Evolutionary conservation across 2,797 vertebrate genomes (phyloP).

Genomic region (Notolepis coatsorum): DNA sequence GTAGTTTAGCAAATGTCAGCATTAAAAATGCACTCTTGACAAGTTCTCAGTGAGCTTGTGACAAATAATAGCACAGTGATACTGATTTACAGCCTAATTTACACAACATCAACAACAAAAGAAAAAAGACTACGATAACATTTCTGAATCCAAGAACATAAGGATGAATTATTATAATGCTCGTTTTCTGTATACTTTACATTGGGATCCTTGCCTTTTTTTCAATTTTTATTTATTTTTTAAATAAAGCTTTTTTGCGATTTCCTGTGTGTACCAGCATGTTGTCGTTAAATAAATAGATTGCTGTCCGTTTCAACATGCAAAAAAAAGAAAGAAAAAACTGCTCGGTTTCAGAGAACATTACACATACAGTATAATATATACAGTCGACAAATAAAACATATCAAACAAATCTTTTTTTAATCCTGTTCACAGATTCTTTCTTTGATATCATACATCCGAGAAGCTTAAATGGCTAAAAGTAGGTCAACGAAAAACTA

Average conservation of each 20-base stretch:
- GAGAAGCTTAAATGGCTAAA: neutral
- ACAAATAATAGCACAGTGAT: constrained; percentile 65
- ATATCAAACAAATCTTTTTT: neutral
- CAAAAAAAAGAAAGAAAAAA: too few relatives aligned
- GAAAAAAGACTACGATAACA: constrained; percentile 50
- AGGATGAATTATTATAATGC: constrained; percentile 55
- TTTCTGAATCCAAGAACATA: constrained; percentile 37
- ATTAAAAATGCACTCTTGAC: constrained; percentile 49
- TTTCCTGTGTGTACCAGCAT: constrained; percentile 62
- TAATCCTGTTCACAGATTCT: constrained; percentile 16
- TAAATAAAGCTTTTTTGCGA: constrained; percentile 66
- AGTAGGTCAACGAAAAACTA: constrained; percentile 3
- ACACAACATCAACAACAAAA: constrained; percentile 34
- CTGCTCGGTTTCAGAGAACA: constrained; percentile 38
- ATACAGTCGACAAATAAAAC: constrained; percentile 27
- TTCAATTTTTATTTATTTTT: too few relatives aligned
- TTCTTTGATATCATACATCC: constrained; percentile 12
- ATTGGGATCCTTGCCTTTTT: constrained; percentile 35
- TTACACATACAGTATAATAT: constrained; percentile 27
- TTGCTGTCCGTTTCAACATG: constrained; percentile 65
- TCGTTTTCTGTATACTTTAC: constrained; percentile 42
- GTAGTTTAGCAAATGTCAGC: constrained; percentile 60
- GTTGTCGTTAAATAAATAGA: constrained; percentile 72
- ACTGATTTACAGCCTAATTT: constrained; percentile 34
- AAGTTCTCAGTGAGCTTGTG: constrained; percentile 32